A percentile compares a stretch with the other conserved stretches of the same genome.
Evolutionary conservation across 1,140 invertebrate species (phyloP).

Genomic region (Caerostris extrusa): DNA sequence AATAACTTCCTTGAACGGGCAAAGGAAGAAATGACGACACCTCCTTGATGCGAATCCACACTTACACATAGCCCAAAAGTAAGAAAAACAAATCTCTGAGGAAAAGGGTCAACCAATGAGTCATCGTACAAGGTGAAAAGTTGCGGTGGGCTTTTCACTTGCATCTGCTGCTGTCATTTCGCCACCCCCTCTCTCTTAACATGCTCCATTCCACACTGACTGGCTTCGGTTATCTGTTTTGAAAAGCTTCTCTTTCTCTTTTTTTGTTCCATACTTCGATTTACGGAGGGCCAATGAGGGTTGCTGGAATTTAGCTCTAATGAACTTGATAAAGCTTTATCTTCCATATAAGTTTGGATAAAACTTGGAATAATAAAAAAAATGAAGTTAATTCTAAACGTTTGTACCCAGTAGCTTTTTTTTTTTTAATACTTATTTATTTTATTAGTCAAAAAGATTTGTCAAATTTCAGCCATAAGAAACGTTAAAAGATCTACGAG

Average conservation of each 20-base stretch:
- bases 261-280: neutral
- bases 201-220: conserved; percentile 7
- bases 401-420: too few species aligned
- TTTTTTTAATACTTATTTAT: too few species aligned
- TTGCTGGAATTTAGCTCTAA: neutral
- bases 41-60: conserved; percentile 62
- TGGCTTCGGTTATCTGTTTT: neutral
- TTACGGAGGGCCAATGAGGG: neutral
- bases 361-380: too few species aligned
- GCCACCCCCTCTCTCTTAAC: neutral
- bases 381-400: too few species aligned
- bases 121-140: conserved; percentile 68
- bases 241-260: neutral
- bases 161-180: conserved; percentile 72
- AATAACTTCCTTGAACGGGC: conserved; percentile 55
- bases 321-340: neutral
- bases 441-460: too few species aligned
- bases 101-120: conserved; percentile 70
- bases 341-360: neutral
- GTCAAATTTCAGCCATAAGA: too few species aligned
- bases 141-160: conserved; percentile 52
- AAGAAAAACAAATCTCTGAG: conserved; percentile 53
- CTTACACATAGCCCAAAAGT: conserved; percentile 5
- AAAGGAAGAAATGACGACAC: conserved; percentile 56
- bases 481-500: too few species aligned